Base-by-base conservation (phyloP, 2,113 vertebrate genomes). In the Oenanthe oenanthe region DNA sequence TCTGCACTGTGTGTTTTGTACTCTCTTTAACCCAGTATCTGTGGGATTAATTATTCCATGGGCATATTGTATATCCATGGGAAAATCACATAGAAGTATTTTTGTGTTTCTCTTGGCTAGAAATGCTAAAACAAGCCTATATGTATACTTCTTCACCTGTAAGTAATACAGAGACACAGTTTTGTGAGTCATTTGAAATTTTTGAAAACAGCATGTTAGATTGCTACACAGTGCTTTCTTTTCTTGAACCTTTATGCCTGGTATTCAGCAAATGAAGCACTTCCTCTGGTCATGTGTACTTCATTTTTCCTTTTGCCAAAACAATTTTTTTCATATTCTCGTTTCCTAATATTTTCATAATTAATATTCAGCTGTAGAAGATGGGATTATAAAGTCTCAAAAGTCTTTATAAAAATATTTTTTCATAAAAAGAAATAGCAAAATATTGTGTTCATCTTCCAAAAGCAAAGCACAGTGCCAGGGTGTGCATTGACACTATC, bases 41-140 rank as follows among this genome's bases (percentile, higher is more conserved):
- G 7, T 43, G 56, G 29, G 21, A 62, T 63, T 15, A 78, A 67
- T 74, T 80, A 66, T 80, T 68, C 34, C 14, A 42, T 8, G 1
- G 18, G 4, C 0, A 1, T 19, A 45, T 5, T 13, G 32, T 40
- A 80, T 24, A 13, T 6, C 32, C 13, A 11, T n/a, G 12, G 22
- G 12, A 91, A 62, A 80, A 89, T 3, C 19, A 78, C 20, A 43
- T 31, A 51, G 17, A 63, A 71, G 17, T 31, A 60, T 47, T 66
- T 43, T 7, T 67, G 18, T 45, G 16, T 54, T 70, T 78, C 40
- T 83, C 71, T 43, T 53, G 18, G 4, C n/a, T 71, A 67, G 20
- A 84, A 94, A 71, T 84, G 16, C 13, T 45, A 48, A 43, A 72
- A 56, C 2, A 14, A 56, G 13, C 4, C 53, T 28, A 50, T 21